These are phyloP conservation scores for Petroica traversi DNA, from an alignment of 2,113 vertebrate species.

Conservation along the genomic window DNA sequence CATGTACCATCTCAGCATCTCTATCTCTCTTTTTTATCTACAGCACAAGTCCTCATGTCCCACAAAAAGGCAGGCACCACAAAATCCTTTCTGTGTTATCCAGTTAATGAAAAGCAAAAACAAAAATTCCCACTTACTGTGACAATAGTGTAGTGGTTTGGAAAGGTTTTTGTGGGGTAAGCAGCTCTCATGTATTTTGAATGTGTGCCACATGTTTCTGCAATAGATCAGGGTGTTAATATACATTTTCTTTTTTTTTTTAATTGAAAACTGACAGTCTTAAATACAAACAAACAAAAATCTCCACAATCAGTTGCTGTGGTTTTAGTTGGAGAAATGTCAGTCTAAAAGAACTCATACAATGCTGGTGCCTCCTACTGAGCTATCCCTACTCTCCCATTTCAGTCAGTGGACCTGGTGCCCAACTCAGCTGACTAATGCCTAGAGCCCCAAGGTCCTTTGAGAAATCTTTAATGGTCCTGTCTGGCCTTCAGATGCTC, in stretches of 20 bases:
- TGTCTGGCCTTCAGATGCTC: background rate
- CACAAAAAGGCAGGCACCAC: background rate
- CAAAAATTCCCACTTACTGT: slow-evolving; percentile 82
- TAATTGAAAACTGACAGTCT: background rate
- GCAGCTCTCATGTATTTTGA: slow-evolving; percentile 85
- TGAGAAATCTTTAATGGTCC: background rate
- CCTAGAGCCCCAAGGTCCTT: rapidly evolving
- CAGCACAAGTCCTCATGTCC: background rate
- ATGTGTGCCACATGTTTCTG: slow-evolving; percentile 86
- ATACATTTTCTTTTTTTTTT: background rate
- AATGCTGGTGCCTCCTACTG: background rate
- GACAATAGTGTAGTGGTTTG: slow-evolving; percentile 94
- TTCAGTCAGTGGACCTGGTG: background rate
- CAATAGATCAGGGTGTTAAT: slow-evolving; percentile 53
- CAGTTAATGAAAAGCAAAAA: background rate
- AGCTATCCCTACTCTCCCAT: background rate
- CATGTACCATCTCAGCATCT: background rate
- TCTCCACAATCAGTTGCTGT: background rate
- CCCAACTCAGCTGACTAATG: background rate
- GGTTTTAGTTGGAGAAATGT: background rate
- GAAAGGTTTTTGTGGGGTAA: slow-evolving; percentile 97
- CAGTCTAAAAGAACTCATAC: background rate
- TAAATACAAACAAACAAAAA: background rate
- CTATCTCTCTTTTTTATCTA: background rate
- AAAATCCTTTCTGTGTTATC: background rate